These are phyloP conservation scores for Tinea pellionella DNA, from an alignment of 2,888 invertebrate genomes.

Conservation along the genomic window DNA sequence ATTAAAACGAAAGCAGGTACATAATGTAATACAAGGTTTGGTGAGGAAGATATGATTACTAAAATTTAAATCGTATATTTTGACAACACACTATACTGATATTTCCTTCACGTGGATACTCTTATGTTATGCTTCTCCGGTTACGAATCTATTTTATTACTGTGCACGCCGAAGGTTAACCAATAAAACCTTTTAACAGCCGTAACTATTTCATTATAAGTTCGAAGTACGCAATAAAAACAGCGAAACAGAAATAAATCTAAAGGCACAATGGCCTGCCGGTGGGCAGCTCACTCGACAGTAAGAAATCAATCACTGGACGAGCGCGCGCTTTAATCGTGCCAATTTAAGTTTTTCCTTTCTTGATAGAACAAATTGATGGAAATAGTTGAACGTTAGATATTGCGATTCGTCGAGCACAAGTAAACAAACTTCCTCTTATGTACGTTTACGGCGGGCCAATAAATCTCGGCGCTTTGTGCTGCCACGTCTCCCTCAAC, in stretches of 20 bases:
- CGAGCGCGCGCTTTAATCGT: slow-evolving; percentile 43
- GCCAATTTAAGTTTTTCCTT: slow-evolving; percentile 58
- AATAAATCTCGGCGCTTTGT: slow-evolving; percentile 55
- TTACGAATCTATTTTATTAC: slow-evolving; percentile 67
- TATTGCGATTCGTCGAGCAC: slow-evolving; percentile 42
- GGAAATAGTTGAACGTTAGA: slow-evolving; percentile 54
- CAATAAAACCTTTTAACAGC: slow-evolving; percentile 70
- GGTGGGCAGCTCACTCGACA: slow-evolving; percentile 20
- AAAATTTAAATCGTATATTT: too few relatives aligned
- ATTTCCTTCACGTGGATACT: neutral
- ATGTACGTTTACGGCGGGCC: slow-evolving; percentile 40
- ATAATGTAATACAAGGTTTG: neutral
- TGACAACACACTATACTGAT: neutral
- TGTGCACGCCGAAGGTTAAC: slow-evolving; percentile 65
- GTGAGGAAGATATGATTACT: too few relatives aligned
- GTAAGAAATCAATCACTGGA: slow-evolving; percentile 51
- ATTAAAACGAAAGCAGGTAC: neutral
- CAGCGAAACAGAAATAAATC: slow-evolving; percentile 62
- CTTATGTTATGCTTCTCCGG: slow-evolving; percentile 49
- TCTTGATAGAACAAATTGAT: slow-evolving; percentile 51
- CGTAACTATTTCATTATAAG: slow-evolving; percentile 68
- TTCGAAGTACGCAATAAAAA: slow-evolving; percentile 67
- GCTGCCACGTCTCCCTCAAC: slow-evolving; percentile 38
- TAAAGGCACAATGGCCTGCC: slow-evolving; percentile 45
- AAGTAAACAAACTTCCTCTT: slow-evolving; percentile 48